Base-by-base conservation (phyloP, 2,888 invertebrate genomes). In the Andrena marginata region DNA sequence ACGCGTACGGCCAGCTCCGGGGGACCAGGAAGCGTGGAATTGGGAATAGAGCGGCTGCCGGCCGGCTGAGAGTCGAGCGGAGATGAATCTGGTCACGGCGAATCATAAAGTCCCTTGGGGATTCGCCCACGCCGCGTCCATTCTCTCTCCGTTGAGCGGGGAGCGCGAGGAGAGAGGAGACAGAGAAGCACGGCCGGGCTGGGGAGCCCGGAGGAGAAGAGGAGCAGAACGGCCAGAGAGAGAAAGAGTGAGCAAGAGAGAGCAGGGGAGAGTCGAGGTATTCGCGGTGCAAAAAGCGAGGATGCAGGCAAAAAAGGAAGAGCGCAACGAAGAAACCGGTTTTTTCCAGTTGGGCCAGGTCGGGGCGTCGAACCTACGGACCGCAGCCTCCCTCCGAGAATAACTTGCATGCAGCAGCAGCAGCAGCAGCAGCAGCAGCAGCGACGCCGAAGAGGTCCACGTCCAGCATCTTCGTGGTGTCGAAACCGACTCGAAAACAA, bases 301-400 rank as follows among this genome's bases (percentile, higher is more conserved):
- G 92, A 92, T 92, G 91, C 90, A 90, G 78, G 90, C 90, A 92
- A 93, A 92, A 93, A 93, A 93, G 91, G 91, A 91, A 92, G 90
- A 89, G 85, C 83, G 90, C 89, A 89, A 89, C 89, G 93, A 93
- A 93, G 93, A 93, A 94, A 94, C 94, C 94, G 94, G 94, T 94
- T 94, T 94, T 94, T 94, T 94, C 94, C 94, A 93, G 93, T 93
- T 93, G 94, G 93, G 93, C 94, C 94, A 94, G 94, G 94, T 94
- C 94, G 94, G 94, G 94, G 94, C 94, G 94, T 93, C 94, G 94
- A 94, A 94, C 94, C 93, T 94, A 92, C 92, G 92, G 91, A 92
- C 92, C 90, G 91, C 92, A 91, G 89, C 91, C 92, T 93, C 92
- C 93, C 93, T 92, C 93, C 93, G 92, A 94, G 94, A 94, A 94